phyloP scores from a whole-genome alignment of 2,888 invertebrate genomes.

The Teleiodes luculella region DNA sequence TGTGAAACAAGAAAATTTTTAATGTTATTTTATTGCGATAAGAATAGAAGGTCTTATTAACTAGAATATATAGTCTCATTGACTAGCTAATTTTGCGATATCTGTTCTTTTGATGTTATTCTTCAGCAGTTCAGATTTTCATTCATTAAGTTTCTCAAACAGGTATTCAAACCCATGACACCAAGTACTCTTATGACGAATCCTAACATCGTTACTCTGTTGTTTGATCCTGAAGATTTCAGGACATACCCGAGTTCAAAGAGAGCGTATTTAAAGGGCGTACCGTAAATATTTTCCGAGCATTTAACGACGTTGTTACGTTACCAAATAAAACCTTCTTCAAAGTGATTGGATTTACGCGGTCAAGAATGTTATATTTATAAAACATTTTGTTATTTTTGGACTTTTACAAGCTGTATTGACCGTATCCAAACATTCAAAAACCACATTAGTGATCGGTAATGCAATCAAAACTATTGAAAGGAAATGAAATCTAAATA shows the following conservation, averaged over 20 bases:
- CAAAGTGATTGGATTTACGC: neutral
- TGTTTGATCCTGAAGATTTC: neutral
- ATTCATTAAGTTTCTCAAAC: no score
- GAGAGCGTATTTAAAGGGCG: conserved; percentile 1
- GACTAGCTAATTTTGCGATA: no score
- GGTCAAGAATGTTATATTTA: no score
- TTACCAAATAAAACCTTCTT: neutral
- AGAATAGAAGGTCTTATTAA: no score
- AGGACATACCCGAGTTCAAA: conserved; percentile 4
- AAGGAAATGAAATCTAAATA: neutral
- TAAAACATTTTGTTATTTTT: neutral
- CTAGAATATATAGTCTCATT: no score
- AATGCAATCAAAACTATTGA: no score
- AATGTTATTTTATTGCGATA: no score
- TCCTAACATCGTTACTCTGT: neutral
- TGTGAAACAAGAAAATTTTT: no score
- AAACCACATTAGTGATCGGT: neutral
- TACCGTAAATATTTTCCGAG: neutral
- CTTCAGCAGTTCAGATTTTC: no score
- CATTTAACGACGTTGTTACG: conserved; percentile 2
- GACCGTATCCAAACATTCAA: no score
- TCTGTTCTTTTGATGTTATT: no score
- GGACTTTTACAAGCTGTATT: neutral
- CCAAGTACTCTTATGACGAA: neutral
- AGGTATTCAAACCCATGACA: no score